phyloP scores from a whole-genome alignment of 2,888 invertebrate genomes.

The Hirtodrosophila trivittata region DNA sequence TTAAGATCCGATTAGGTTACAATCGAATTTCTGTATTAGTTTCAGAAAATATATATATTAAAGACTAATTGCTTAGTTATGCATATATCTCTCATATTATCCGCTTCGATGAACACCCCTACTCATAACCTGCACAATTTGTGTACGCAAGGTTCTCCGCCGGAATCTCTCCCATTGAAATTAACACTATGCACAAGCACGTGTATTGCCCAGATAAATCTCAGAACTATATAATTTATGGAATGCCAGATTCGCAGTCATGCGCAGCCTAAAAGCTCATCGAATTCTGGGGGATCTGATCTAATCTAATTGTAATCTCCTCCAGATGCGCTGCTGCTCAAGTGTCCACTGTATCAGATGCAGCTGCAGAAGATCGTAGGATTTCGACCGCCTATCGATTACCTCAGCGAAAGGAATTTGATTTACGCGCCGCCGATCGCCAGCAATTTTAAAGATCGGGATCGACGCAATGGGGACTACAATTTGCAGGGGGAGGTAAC shows the following conservation, averaged over 20 bases:
- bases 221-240: conserved; percentile 29
- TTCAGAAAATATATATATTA: no score
- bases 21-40: no score
- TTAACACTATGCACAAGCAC: conserved; percentile 41
- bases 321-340: conserved; percentile 78
- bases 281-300: neutral
- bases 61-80: no score
- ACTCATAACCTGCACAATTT: conserved; percentile 30
- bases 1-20: conserved; percentile 24
- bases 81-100: conserved; percentile 54
- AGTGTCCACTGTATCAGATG: conserved; percentile 83
- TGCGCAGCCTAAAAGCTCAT: conserved; percentile 31
- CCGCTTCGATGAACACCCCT: conserved; percentile 42
- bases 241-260: conserved; percentile 59
- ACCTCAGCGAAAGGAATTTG: conserved; percentile 72
- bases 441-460: conserved; percentile 69
- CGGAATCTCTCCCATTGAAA: conserved; percentile 29
- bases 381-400: conserved; percentile 80
- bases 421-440: conserved; percentile 70
- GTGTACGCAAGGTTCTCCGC: conserved; percentile 14
- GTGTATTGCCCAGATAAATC: conserved; percentile 15
- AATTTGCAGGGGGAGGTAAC: neutral
- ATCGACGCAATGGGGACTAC: conserved; percentile 51
- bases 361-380: conserved; percentile 83
- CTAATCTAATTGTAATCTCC: conserved; percentile 10